phyloP scores from a whole-genome alignment of 2,113 vertebrate species.

The Cacatua alba region DNA sequence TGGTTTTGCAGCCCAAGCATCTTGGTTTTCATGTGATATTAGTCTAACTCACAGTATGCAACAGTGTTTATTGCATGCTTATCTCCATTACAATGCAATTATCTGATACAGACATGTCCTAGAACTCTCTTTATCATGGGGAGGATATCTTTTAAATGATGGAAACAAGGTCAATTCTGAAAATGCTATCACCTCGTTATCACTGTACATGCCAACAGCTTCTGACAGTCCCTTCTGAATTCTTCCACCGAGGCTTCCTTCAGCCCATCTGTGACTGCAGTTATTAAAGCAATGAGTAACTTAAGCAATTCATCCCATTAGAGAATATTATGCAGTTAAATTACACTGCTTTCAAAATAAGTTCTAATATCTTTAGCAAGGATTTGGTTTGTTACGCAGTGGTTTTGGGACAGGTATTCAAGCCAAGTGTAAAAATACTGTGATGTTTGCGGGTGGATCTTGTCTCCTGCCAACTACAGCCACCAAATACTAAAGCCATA shows the following conservation, averaged over 20 bases:
- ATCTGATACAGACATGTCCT: neutral
- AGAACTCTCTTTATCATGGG: neutral
- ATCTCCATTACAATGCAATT: constrained; percentile 12
- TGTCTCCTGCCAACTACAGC: neutral
- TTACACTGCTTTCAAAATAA: neutral
- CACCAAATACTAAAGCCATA: neutral
- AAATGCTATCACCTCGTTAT: neutral
- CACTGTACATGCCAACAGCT: neutral
- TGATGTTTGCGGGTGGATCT: neutral
- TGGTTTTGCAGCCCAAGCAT: neutral
- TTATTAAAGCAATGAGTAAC: neutral
- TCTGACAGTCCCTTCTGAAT: neutral
- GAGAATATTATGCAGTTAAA: neutral
- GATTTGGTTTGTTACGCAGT: neutral
- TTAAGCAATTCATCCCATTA: neutral
- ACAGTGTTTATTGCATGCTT: neutral
- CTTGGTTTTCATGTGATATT: neutral
- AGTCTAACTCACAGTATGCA: neutral
- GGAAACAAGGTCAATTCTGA: constrained; percentile 28
- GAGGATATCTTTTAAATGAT: constrained; percentile 31
- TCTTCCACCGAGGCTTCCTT: neutral
- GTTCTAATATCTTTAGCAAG: neutral
- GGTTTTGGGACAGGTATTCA: neutral
- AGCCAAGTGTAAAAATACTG: neutral
- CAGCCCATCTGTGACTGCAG: neutral